Conservation (phyloP, 2,888 invertebrate genomes). For the Metalampra italica region DNA sequence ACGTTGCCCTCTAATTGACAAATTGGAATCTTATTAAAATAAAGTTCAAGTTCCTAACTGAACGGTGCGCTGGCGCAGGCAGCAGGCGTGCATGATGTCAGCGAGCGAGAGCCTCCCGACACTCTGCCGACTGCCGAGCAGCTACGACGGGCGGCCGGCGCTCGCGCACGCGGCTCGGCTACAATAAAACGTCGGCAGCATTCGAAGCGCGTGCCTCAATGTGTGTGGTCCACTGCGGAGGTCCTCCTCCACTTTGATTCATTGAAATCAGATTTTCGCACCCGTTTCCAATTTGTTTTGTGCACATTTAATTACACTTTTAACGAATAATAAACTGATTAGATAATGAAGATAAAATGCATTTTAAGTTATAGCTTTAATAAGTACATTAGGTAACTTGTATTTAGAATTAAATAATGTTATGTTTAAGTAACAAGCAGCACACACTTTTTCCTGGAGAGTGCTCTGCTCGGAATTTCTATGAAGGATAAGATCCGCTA, state of each 20-base stretch:
- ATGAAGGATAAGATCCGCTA: not conserved
- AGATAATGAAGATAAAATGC: too few species aligned
- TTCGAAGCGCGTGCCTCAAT: conserved; percentile 86
- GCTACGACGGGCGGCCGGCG: conserved; percentile 49
- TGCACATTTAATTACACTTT: conserved; percentile 11
- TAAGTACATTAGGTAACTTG: too few species aligned
- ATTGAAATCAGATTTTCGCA: conserved; percentile 69
- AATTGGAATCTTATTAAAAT: conserved; percentile 85
- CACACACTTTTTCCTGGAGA: not conserved
- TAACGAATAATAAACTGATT: not conserved
- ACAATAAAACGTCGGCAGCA: conserved; percentile 74
- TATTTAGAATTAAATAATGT: too few species aligned
- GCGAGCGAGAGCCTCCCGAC: conserved; percentile 45
- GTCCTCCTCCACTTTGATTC: conserved; percentile 69
- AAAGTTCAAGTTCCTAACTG: conserved; percentile 75
- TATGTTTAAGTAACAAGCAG: too few species aligned
- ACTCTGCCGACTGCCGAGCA: conserved; percentile 26
- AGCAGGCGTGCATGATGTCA: conserved; percentile 52
- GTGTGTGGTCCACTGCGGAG: conserved; percentile 84
- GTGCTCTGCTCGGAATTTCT: not conserved
- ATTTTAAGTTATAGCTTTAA: too few species aligned
- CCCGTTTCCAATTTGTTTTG: conserved; percentile 49
- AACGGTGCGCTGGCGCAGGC: conserved; percentile 47
- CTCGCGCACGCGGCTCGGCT: conserved; percentile 49
- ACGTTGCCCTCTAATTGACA: conserved; percentile 82